Conservation (phyloP, 1,140 invertebrate species). For the Xylocopa sonorina region DNA sequence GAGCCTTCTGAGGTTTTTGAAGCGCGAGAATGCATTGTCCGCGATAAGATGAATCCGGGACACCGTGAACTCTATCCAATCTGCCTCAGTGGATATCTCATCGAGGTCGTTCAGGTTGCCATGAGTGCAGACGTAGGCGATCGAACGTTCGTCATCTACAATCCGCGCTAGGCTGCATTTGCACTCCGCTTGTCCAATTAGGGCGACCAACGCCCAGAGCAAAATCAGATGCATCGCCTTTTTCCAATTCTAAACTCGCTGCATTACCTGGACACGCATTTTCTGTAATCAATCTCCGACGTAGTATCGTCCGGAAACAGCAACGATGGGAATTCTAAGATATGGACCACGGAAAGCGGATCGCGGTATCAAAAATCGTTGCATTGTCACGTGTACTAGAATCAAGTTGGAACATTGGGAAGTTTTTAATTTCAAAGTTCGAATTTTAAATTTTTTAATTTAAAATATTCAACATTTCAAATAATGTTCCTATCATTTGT, state of each 20-base stretch:
- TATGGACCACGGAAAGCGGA: neutral
- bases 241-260: conserved; percentile 7
- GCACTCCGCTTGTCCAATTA: conserved; percentile 61
- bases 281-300: too few relatives aligned
- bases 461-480: neutral
- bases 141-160: conserved; percentile 59
- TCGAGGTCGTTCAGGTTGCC: conserved; percentile 64
- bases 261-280: neutral
- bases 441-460: too few relatives aligned
- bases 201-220: conserved; percentile 64
- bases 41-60: conserved; percentile 62
- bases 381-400: too few relatives aligned
- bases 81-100: conserved; percentile 62
- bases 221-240: conserved; percentile 41
- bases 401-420: too few relatives aligned
- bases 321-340: neutral
- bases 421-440: too few relatives aligned
- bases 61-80: conserved; percentile 74
- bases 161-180: conserved; percentile 68
- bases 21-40: conserved; percentile 62
- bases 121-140: conserved; percentile 71
- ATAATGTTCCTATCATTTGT: neutral
- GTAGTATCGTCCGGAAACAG: neutral
- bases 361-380: too few relatives aligned
- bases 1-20: conserved; percentile 55